Conservation (phyloP, 2,113 vertebrate species). For the Vulpes ferrilata region DNA sequence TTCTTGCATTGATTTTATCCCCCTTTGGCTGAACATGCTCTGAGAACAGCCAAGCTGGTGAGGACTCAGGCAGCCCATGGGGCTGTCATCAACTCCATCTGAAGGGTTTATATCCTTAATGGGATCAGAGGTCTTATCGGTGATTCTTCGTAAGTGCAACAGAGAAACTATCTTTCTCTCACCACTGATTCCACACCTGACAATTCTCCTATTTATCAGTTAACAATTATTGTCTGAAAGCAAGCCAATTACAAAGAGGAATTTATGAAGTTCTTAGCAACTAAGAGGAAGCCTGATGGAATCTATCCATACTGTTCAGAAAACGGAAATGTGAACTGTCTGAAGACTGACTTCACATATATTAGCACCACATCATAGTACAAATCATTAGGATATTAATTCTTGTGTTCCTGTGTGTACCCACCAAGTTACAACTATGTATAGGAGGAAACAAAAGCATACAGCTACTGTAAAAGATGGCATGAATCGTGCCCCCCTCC, state of each 20-base stretch:
- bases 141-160: slow-evolving; percentile 85
- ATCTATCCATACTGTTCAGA: slow-evolving; percentile 57
- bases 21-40: slow-evolving; percentile 85
- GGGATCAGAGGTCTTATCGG: slow-evolving; percentile 89
- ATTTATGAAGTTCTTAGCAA: slow-evolving; percentile 84
- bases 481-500: neutral
- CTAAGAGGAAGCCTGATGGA: slow-evolving; percentile 64
- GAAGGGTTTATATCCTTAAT: slow-evolving; percentile 90
- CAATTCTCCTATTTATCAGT: slow-evolving; percentile 86
- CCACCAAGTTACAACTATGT: neutral
- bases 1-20: slow-evolving; percentile 86
- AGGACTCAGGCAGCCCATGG: slow-evolving; percentile 83
- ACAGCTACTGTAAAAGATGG: neutral
- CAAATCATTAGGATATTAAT: slow-evolving; percentile 46
- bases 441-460: neutral
- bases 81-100: slow-evolving; percentile 86
- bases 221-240: slow-evolving; percentile 87
- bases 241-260: slow-evolving; percentile 80
- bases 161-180: slow-evolving; percentile 86
- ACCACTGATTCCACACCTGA: slow-evolving; percentile 87
- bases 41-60: slow-evolving; percentile 79
- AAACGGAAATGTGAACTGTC: slow-evolving; percentile 67
- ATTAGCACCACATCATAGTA: slow-evolving; percentile 35
- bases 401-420: neutral
- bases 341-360: slow-evolving; percentile 52